Conservation (phyloP, 2,113 vertebrate genomes). For the Trochalopteron elliotii region DNA sequence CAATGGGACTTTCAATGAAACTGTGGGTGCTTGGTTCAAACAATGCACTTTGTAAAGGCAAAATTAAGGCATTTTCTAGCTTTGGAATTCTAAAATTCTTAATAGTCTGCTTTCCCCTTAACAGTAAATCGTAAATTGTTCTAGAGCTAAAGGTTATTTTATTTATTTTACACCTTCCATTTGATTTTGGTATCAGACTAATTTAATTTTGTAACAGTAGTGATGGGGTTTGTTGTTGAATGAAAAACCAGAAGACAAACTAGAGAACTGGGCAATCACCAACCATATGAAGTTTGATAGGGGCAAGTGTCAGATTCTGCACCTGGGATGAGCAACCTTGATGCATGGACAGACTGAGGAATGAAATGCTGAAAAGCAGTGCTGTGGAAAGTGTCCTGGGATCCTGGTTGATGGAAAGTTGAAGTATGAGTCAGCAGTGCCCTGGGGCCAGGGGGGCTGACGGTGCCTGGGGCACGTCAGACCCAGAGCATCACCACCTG, state of each 20-base stretch:
- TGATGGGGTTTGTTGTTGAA: not conserved
- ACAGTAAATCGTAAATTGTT: not conserved
- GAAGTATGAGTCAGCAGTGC: not conserved
- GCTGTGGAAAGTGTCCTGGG: not conserved
- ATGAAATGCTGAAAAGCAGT: not conserved
- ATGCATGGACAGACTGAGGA: not conserved
- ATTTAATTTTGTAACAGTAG: not conserved
- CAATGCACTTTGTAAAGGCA: not conserved
- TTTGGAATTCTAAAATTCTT: not conserved
- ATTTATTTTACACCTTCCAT: not conserved
- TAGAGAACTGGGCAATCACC: not conserved
- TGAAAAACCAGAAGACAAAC: not conserved
- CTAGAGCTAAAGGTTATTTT: not conserved
- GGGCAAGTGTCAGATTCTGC: not conserved
- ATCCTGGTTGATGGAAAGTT: not conserved
- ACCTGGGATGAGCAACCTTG: not conserved
- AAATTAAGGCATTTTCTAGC: not conserved
- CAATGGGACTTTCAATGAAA: not conserved
- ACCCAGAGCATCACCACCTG: not conserved
- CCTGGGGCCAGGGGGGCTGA: not conserved
- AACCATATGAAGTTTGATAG: not conserved
- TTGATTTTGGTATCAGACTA: not conserved
- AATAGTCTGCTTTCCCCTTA: not conserved
- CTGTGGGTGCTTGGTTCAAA: not conserved
- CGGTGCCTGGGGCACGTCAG: not conserved